Conservation (phyloP, 2,888 invertebrate species). For the Noctua fimbriata region DNA sequence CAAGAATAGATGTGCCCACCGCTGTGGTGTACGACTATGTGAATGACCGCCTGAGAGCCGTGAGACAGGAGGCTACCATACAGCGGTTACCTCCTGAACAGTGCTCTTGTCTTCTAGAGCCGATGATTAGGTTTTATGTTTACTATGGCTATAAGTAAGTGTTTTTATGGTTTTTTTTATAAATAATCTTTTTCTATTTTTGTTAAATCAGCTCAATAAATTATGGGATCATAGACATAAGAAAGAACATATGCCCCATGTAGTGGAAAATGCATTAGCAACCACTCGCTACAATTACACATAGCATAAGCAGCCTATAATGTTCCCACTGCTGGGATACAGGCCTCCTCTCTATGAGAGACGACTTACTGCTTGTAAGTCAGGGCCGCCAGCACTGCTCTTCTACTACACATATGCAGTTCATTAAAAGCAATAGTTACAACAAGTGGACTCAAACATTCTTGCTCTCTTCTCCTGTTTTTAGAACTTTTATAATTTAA, state of each 20-base stretch:
- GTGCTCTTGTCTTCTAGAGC: slow-evolving; percentile 92
- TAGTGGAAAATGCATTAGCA: background rate
- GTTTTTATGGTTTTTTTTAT: background rate
- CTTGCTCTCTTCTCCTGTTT: background rate
- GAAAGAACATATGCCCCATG: background rate
- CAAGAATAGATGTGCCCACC: slow-evolving; percentile 77
- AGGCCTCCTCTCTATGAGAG: too few species aligned
- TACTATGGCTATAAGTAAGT: slow-evolving; percentile 93
- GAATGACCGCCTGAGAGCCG: slow-evolving; percentile 93
- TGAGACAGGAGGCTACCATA: slow-evolving; percentile 95
- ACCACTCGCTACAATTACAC: background rate
- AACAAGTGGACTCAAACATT: background rate
- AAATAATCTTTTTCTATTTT: background rate
- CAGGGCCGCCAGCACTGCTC: too few species aligned
- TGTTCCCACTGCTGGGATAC: too few species aligned
- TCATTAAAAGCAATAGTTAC: background rate
- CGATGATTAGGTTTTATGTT: slow-evolving; percentile 93
- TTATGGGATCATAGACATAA: background rate
- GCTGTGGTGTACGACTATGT: slow-evolving; percentile 93
- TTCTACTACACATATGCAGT: background rate
- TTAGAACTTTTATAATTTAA: background rate
- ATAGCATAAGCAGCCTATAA: too few species aligned
- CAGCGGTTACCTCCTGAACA: slow-evolving; percentile 91
- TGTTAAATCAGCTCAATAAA: background rate
- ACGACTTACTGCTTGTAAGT: too few species aligned